Evolutionary conservation across 2,113 vertebrate genomes (phyloP).

Genomic region (Leuciscus idus): DNA sequence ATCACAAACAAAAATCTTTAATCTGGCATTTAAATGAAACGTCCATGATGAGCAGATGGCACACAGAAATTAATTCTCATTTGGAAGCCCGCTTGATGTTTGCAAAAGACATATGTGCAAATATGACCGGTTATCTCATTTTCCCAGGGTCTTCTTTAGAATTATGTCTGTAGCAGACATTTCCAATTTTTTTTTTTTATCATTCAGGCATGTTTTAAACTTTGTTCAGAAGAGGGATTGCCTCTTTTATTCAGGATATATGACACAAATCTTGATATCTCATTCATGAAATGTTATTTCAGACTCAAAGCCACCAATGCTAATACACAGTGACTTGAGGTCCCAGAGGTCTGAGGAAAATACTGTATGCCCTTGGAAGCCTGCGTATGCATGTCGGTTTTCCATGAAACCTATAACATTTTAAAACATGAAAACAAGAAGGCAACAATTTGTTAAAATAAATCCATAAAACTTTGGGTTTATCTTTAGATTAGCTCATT

Average conservation of each 20-base stretch:
- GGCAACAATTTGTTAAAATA: background rate
- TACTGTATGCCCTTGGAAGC: slow-evolving; percentile 3
- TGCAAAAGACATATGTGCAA: slow-evolving; percentile 17
- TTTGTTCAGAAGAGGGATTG: background rate
- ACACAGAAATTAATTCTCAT: background rate
- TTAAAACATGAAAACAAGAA: background rate
- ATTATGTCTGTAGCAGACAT: background rate
- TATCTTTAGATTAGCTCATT: background rate
- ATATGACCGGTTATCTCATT: background rate
- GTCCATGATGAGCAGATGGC: background rate
- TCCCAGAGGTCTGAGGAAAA: slow-evolving; percentile 25
- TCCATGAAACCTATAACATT: background rate
- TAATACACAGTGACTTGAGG: slow-evolving; percentile 4
- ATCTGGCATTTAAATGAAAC: background rate
- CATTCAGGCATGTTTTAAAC: slow-evolving; percentile 5
- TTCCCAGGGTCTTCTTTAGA: background rate
- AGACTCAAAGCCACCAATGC: slow-evolving; percentile 9
- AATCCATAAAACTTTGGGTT: background rate
- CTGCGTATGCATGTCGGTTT: background rate
- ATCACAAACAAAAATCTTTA: background rate
- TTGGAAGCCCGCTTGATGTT: slow-evolving; percentile 1
- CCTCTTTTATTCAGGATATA: background rate
- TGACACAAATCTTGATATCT: background rate
- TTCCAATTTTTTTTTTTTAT: background rate
- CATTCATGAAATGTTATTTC: slow-evolving; percentile 29